These are phyloP conservation scores for Cephus rjabovi DNA, from an alignment of 2,888 invertebrate genomes.

Conservation along the genomic window DNA sequence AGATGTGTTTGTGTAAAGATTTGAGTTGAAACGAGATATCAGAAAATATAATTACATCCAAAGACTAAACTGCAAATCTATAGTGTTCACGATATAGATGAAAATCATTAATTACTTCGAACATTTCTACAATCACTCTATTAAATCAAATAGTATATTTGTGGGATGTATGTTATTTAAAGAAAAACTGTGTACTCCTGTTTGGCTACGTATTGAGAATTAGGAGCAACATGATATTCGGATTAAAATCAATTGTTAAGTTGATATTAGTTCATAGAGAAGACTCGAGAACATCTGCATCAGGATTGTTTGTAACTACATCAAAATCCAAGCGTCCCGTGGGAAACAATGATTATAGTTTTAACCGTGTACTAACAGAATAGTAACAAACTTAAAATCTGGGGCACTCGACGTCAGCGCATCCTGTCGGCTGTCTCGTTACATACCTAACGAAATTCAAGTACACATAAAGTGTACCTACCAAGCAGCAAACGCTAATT, in stretches of 20 bases:
- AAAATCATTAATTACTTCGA: neutral
- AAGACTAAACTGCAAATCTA: neutral
- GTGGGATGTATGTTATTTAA: neutral
- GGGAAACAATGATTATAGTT: neutral
- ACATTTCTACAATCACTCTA: neutral
- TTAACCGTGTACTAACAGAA: neutral
- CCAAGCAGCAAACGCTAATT: neutral
- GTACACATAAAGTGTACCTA: neutral
- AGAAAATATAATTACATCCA: neutral
- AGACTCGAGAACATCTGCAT: neutral
- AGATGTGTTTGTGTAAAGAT: neutral
- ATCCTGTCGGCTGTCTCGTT: neutral
- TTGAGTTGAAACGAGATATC: neutral
- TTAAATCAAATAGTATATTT: neutral
- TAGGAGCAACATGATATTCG: neutral
- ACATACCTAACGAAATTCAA: neutral
- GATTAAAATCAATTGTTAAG: neutral
- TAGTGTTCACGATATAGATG: neutral
- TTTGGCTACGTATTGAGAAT: neutral
- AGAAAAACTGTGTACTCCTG: neutral
- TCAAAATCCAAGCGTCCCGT: neutral
- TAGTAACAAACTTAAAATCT: neutral
- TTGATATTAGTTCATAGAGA: neutral
- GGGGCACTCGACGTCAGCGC: neutral
- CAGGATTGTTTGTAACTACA: neutral